phyloP scores from a whole-genome alignment of 92 coral and sea anemone species.

The Zoanthus solanderi region DNA sequence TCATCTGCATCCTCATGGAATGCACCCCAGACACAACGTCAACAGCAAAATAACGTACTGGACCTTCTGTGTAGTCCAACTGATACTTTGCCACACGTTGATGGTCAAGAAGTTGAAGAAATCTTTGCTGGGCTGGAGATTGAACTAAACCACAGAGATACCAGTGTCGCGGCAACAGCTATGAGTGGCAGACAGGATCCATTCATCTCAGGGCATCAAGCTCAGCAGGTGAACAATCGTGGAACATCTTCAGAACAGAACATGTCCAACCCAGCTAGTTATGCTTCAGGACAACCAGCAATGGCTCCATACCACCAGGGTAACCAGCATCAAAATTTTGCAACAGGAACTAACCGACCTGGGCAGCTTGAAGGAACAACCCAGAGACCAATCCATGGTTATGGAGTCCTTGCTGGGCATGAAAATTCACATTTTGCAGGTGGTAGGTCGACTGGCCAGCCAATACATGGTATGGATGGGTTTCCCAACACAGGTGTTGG shows the following conservation, averaged over 20 bases:
- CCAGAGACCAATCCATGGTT: constrained; percentile 21
- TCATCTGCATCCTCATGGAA: constrained; percentile 63
- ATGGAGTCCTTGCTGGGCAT: constrained; percentile 24
- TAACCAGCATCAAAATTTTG: constrained; percentile 40
- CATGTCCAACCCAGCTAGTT: constrained; percentile 44
- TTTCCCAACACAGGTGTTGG: constrained; percentile 54
- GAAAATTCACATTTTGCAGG: constrained; percentile 21
- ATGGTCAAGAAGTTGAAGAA: constrained; percentile 97
- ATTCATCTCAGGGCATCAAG: constrained; percentile 44
- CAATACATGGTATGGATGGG: constrained; percentile 59
- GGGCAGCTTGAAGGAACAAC: constrained; percentile 28
- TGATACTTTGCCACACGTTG: constrained; percentile 93
- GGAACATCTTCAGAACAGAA: constrained; percentile 50
- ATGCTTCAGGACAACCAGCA: constrained; percentile 56
- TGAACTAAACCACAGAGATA: constrained; percentile 78
- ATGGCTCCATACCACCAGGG: constrained; percentile 50
- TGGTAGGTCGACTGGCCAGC: constrained; percentile 32
- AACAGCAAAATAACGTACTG: constrained; percentile 75
- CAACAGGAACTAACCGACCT: constrained; percentile 27
- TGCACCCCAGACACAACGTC: constrained; percentile 70
- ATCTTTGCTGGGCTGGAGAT: constrained; percentile 92
- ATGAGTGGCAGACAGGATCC: constrained; percentile 71
- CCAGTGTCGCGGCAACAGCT: constrained; percentile 44
- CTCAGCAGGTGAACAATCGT: constrained; percentile 46
- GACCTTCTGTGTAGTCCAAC: constrained; percentile 78